phyloP scores from a whole-genome alignment of 2,797 vertebrate genomes.

The Notoglanidium macrostoma region DNA sequence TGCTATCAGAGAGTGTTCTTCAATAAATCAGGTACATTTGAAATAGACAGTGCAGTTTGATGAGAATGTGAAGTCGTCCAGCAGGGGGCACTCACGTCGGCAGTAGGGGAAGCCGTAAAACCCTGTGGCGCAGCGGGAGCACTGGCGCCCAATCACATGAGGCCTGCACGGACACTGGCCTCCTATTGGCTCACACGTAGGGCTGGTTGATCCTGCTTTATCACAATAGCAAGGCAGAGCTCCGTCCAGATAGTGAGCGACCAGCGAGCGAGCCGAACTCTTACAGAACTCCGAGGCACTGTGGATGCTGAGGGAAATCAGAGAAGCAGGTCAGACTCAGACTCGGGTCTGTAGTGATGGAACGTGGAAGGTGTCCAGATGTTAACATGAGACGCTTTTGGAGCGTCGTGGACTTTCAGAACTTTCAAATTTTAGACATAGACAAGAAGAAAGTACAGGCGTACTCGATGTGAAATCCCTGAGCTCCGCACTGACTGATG shows the following conservation, averaged over 20 bases:
- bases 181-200: slow-evolving; percentile 77
- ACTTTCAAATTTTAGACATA: background rate
- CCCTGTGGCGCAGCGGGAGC: slow-evolving; percentile 84
- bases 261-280: slow-evolving; percentile 81
- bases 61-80: background rate
- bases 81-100: slow-evolving; percentile 77
- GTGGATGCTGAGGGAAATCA: slow-evolving; percentile 71
- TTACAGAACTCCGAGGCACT: slow-evolving; percentile 81
- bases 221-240: slow-evolving; percentile 86
- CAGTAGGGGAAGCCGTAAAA: slow-evolving; percentile 91
- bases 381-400: background rate
- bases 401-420: background rate
- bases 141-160: slow-evolving; percentile 82
- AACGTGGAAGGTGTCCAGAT: background rate
- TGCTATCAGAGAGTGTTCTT: too few relatives aligned
- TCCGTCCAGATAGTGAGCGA: slow-evolving; percentile 83
- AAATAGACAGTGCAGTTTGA: background rate
- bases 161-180: slow-evolving; percentile 86
- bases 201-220: slow-evolving; percentile 68
- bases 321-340: background rate
- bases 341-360: background rate
- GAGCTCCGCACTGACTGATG: slow-evolving; percentile 82
- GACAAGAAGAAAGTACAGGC: slow-evolving; percentile 57
- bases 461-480: slow-evolving; percentile 87
- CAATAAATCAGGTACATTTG: background rate